Percentiles rank a stretch among this genome's conserved stretches.
phyloP scores from a whole-genome alignment of 2,113 vertebrate species.

The Aplodontia rufa region DNA sequence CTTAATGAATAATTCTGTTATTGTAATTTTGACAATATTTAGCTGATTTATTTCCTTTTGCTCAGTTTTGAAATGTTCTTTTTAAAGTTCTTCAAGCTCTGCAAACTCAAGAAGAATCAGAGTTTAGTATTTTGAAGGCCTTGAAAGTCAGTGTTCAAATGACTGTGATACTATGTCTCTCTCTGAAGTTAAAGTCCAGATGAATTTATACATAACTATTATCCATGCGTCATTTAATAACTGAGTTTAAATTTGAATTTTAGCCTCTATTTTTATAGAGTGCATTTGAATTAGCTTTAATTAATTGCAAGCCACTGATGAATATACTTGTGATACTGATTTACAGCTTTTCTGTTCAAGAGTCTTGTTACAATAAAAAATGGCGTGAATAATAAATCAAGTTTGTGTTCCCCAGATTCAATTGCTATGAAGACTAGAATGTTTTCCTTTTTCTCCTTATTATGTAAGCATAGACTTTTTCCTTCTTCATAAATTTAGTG shows the following conservation, averaged over 20 bases:
- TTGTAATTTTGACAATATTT: not conserved
- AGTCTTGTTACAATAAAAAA: conserved; percentile 11
- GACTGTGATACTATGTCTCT: not conserved
- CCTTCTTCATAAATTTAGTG: not conserved
- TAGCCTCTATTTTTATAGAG: conserved; percentile 29
- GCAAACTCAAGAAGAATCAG: conserved; percentile 2
- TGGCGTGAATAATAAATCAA: conserved; percentile 20
- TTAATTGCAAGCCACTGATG: conserved; percentile 6
- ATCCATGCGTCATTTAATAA: not conserved
- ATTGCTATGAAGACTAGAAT: not conserved
- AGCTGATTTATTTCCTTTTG: not conserved
- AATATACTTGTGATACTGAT: not conserved
- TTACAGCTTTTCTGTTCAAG: not conserved
- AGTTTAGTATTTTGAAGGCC: not conserved
- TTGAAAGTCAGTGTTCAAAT: not conserved
- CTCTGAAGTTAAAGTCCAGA: not conserved
- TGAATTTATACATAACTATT: not conserved
- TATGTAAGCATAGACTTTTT: not conserved
- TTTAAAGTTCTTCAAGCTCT: not conserved
- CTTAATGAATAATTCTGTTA: not conserved
- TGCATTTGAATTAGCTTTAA: not conserved
- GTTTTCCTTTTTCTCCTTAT: not conserved
- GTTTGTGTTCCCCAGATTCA: not conserved
- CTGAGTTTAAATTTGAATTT: conserved; percentile 3
- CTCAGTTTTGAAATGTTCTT: not conserved